Conservation (phyloP, 2,888 invertebrate species). For the Cotesia congregata region DNA sequence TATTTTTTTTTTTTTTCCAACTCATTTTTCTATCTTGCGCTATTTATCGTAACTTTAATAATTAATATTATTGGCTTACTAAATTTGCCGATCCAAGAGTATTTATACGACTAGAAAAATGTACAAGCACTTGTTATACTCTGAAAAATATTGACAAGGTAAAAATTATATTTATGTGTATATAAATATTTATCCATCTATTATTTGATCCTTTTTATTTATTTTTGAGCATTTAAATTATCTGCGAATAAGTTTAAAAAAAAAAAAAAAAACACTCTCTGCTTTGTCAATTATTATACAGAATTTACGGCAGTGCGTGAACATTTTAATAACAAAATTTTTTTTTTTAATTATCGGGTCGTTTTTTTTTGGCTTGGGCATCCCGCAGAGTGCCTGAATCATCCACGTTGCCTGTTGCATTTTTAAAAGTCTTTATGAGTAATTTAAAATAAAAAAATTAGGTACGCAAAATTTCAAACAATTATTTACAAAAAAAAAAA, state of each 20-base stretch:
- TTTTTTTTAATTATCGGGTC: conserved; percentile 23
- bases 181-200: neutral
- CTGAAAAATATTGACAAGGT: conserved; percentile 29
- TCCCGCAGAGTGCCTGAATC: conserved; percentile 54
- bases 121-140: conserved; percentile 44
- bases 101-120: conserved; percentile 52
- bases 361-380: conserved; percentile 49
- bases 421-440: neutral
- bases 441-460: conserved; percentile 23
- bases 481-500: neutral
- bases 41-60: conserved; percentile 13
- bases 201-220: conserved; percentile 21
- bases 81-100: conserved; percentile 47
- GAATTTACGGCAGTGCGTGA: conserved; percentile 39
- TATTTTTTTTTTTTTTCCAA: conserved; percentile 23
- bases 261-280: no score
- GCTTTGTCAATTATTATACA: conserved; percentile 32
- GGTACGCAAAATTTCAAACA: neutral
- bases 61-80: conserved; percentile 33
- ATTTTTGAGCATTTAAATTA: conserved; percentile 5
- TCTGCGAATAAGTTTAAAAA: conserved; percentile 25
- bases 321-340: conserved; percentile 41
- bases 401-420: conserved; percentile 54
- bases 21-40: conserved; percentile 16
- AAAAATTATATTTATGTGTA: conserved; percentile 29